Evolutionary conservation across 2,797 vertebrate species (phyloP), one percentile per base, ranked within the genome.

Genomic region (Staurois parvus): DNA sequence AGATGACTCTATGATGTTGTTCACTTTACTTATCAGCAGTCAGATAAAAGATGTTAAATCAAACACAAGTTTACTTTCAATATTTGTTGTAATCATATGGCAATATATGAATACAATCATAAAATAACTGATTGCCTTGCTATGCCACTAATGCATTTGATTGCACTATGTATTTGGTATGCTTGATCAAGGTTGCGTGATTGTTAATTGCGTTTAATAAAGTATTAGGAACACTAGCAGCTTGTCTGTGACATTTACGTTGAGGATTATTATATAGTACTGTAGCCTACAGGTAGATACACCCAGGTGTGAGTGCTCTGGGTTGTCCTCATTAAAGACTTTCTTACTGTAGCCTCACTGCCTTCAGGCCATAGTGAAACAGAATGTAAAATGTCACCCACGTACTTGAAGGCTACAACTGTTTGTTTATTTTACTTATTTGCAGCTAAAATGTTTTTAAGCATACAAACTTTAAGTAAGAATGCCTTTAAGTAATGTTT

Each of bases 231-330:
- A 79, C 42, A 79, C 68, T 69, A 70, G 21, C 40, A n/a, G 24
- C 45, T 34, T 72, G 42, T 72, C 26, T 56, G 42, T 81, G 45
- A 56, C 69, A 70, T 81, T 81, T 81, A 56, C 45, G 7, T 81
- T 80, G 19, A 34, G 67, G 78, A 80, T 69, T 81, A 72, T 81
- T 52, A 4, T 32, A 69, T 28, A 26, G 67, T 59, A 26, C 69
- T 48, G 17, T 24, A 56, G 59, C 78, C 78, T 70, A 2, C 45
- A 81, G 67, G 17, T 45, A 72, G 45, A 26, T 67, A 79, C 78
- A 34, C 67, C 79, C n/a, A 56, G 79, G 45, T 8, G 17, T 13
- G 45, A 15, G 48, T 17, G 30, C 9, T 72, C 79, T 32, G 67
- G 29, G 59, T 2, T 52, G 79, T 52, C 40, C 30, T 34, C 56